phyloP scores from a whole-genome alignment of 1,140 invertebrate genomes.

The Euborellia annulipes region DNA sequence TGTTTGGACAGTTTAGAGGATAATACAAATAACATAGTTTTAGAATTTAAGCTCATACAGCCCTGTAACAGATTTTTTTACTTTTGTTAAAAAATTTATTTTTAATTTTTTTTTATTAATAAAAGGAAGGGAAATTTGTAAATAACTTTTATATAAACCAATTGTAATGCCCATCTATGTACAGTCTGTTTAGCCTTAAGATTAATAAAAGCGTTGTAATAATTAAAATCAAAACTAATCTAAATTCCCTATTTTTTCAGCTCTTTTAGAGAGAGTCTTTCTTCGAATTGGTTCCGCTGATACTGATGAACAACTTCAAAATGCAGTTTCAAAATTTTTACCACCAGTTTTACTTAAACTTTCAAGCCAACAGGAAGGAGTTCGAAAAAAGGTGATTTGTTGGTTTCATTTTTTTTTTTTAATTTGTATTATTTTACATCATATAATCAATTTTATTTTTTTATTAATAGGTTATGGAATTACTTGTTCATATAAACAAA shows the following conservation, averaged over 20 bases:
- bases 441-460: slow-evolving; percentile 6
- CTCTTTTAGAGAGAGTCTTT: slow-evolving; percentile 75
- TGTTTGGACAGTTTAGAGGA: too few species aligned
- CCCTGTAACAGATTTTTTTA: too few species aligned
- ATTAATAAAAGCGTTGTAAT: slow-evolving; percentile 13
- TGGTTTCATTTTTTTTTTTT: not conserved
- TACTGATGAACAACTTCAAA: slow-evolving; percentile 73
- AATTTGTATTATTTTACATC: not conserved
- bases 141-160: too few species aligned
- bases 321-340: slow-evolving; percentile 66
- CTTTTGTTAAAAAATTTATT: too few species aligned
- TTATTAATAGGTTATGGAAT: slow-evolving; percentile 65
- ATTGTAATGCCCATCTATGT: too few species aligned
- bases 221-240: slow-evolving; percentile 2
- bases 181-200: slow-evolving; percentile 16
- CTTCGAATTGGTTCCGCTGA: slow-evolving; percentile 73
- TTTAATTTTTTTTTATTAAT: too few species aligned
- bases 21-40: too few species aligned
- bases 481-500: slow-evolving; percentile 85
- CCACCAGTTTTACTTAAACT: slow-evolving; percentile 79
- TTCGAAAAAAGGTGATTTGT: slow-evolving; percentile 53
- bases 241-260: slow-evolving; percentile 29
- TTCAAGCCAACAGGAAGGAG: slow-evolving; percentile 67
- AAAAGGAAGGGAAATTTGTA: too few species aligned
- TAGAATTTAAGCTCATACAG: too few species aligned